Conservation (phyloP, 2,797 vertebrate genomes). For the Ammospiza maritima region DNA sequence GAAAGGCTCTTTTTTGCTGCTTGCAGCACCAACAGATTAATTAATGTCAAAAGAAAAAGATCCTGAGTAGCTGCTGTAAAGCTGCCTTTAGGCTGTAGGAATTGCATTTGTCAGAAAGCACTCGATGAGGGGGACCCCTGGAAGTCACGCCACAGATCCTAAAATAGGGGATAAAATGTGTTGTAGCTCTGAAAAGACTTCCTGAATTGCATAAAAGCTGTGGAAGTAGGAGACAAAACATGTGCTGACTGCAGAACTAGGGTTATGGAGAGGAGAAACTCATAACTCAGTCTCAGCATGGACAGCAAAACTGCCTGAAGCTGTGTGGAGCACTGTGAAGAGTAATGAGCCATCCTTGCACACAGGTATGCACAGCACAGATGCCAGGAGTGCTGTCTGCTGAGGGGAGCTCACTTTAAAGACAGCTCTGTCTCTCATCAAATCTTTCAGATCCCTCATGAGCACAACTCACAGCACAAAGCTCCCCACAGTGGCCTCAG, state of each 20-base stretch:
- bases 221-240: neutral
- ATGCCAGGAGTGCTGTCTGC: neutral
- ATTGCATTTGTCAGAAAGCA: neutral
- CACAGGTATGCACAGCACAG: neutral
- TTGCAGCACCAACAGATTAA: neutral
- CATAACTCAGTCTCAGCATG: neutral
- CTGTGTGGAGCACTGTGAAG: neutral
- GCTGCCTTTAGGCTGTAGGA: neutral
- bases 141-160: neutral
- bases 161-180: neutral
- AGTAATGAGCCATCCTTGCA: neutral
- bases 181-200: neutral
- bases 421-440: neutral
- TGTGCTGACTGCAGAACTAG: neutral
- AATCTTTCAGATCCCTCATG: neutral
- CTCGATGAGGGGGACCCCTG: rapidly evolving
- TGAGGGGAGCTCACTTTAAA: neutral
- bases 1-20: neutral
- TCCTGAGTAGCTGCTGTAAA: neutral
- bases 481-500: neutral
- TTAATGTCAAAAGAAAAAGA: neutral
- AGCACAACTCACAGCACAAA: neutral
- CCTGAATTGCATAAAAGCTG: neutral
- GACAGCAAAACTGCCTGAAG: neutral
- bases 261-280: neutral